These are phyloP conservation scores for Lagorchestes hirsutus DNA, from an alignment of 2,797 vertebrate genomes.

Conservation along the genomic window DNA sequence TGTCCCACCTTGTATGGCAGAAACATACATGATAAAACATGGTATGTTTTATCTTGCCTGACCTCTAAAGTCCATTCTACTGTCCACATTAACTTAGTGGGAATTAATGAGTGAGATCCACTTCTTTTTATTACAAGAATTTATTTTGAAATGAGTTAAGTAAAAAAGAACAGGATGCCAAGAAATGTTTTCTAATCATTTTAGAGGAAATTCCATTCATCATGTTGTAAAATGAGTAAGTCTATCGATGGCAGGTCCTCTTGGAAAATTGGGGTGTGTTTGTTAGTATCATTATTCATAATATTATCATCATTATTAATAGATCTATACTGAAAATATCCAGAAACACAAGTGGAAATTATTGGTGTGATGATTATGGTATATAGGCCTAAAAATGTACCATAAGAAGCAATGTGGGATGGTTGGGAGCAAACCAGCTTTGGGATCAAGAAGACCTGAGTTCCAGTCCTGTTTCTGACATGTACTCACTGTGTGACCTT, in stretches of 20 bases:
- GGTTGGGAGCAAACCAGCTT: not conserved
- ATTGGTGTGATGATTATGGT: not conserved
- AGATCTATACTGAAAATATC: not conserved
- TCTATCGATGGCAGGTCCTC: not conserved
- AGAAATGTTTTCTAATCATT: constrained; percentile 57
- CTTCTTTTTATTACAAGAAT: constrained; percentile 23
- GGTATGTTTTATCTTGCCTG: constrained; percentile 41
- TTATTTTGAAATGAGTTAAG: constrained; percentile 18
- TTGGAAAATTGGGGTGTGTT: constrained; percentile 14
- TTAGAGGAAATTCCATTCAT: constrained; percentile 30
- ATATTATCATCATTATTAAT: not conserved
- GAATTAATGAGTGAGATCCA: constrained; percentile 5
- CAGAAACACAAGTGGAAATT: constrained; percentile 21
- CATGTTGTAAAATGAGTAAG: not conserved
- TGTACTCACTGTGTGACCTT: not conserved
- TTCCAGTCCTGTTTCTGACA: not conserved
- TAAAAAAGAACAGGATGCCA: constrained; percentile 1
- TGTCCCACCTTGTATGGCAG: not conserved
- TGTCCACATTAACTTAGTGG: constrained; percentile 14
- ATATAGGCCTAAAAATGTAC: not conserved
- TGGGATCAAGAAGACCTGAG: not conserved
- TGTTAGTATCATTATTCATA: constrained; percentile 20
- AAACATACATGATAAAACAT: no score
- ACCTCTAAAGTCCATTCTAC: constrained; percentile 33
- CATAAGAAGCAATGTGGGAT: not conserved